A percentile compares a stretch with the other conserved stretches of the same genome.
Evolutionary conservation across 2,113 vertebrate species (phyloP).

Genomic region (Limanda limanda): DNA sequence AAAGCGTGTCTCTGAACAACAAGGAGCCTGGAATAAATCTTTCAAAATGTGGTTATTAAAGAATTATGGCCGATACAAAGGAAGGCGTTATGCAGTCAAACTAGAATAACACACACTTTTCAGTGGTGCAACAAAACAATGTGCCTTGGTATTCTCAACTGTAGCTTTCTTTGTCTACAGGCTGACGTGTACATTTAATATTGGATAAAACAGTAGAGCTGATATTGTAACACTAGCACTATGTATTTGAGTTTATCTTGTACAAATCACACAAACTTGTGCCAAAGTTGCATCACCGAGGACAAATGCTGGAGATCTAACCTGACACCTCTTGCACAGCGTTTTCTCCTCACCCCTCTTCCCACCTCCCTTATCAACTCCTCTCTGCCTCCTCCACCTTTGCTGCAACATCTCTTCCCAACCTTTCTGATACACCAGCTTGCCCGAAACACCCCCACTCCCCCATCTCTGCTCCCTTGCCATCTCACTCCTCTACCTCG

Average conservation of each 20-base stretch:
- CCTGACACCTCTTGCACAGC: conserved; percentile 17
- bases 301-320: background rate
- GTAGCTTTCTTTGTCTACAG: too few relatives aligned
- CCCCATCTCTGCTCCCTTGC: conserved; percentile 65
- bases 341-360: conserved; percentile 6
- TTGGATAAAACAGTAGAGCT: background rate
- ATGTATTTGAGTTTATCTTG: conserved; percentile 1
- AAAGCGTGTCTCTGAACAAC: conserved; percentile 2
- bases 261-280: background rate
- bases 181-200: too few relatives aligned
- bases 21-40: background rate
- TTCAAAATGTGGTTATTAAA: too few relatives aligned
- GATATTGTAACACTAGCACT: background rate
- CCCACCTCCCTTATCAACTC: conserved; percentile 32
- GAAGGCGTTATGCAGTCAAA: too few relatives aligned
- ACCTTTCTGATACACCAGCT: conserved; percentile 53
- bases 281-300: conserved; percentile 1
- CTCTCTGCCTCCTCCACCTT: conserved; percentile 35
- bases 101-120: too few relatives aligned
- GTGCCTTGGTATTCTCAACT: too few relatives aligned
- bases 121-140: too few relatives aligned
- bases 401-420: conserved; percentile 38
- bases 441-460: background rate
- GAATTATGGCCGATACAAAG: too few relatives aligned
- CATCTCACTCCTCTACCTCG: conserved; percentile 43